Evolutionary conservation across 2,888 invertebrate genomes (phyloP).

Genomic region (Drosophila gaucha): DNA sequence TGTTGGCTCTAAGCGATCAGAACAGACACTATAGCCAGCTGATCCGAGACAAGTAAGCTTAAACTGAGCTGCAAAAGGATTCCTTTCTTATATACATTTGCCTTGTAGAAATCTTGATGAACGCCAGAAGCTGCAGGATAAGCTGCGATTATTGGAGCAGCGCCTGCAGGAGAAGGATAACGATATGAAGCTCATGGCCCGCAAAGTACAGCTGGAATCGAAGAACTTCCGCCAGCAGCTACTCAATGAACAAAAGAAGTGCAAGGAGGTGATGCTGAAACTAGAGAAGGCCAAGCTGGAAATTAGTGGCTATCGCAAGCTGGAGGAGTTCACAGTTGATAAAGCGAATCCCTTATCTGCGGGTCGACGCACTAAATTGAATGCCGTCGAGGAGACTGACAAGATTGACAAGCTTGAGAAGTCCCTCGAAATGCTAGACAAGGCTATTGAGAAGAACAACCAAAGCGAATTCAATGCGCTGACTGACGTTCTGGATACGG

Average conservation of each 20-base stretch:
- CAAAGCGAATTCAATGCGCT: constrained; percentile 61
- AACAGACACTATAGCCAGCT: constrained; percentile 89
- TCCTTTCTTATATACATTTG: background rate
- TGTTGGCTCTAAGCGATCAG: constrained; percentile 88
- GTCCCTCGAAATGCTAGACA: constrained; percentile 66
- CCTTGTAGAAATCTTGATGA: constrained; percentile 88
- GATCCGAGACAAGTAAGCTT: constrained; percentile 88
- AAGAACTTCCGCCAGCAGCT: constrained; percentile 91
- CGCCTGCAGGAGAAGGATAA: constrained; percentile 87
- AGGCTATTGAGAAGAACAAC: constrained; percentile 70
- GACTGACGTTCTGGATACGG: constrained; percentile 62
- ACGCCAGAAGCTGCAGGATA: constrained; percentile 89
- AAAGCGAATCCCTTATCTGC: constrained; percentile 59
- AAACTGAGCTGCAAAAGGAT: background rate
- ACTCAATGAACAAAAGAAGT: constrained; percentile 88
- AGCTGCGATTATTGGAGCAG: constrained; percentile 86
- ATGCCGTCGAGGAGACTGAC: constrained; percentile 56
- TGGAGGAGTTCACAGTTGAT: constrained; percentile 81
- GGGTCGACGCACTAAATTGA: constrained; percentile 56
- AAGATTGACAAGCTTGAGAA: constrained; percentile 71
- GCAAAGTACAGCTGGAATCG: constrained; percentile 89
- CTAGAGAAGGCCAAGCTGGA: constrained; percentile 85
- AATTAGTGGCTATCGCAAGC: constrained; percentile 80
- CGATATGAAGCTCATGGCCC: constrained; percentile 88
- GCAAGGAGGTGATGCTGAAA: constrained; percentile 89